Percentiles rank a stretch among this genome's conserved stretches.
These are phyloP conservation scores for Lepisosteus osseus DNA, from an alignment of 2,113 vertebrate genomes.

Conservation along the genomic window DNA sequence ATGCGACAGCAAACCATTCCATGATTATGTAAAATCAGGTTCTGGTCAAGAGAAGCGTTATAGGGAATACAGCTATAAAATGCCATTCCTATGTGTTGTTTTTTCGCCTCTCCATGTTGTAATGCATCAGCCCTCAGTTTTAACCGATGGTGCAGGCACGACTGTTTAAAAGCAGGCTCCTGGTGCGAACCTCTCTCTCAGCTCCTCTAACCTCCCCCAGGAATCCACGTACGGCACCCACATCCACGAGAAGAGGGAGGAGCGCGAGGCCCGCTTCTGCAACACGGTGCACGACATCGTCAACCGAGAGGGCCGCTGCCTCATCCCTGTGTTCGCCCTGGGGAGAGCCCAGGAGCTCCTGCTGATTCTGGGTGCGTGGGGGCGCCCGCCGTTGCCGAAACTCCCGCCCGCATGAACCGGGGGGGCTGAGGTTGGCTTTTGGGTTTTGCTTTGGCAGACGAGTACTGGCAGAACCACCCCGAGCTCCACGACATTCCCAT, in stretches of 20 bases:
- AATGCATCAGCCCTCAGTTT: too few relatives aligned
- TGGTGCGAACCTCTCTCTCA: background rate
- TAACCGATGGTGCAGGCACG: too few relatives aligned
- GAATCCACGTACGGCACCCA: conserved; percentile 95
- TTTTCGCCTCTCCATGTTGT: too few relatives aligned
- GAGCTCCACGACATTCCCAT: conserved; percentile 97
- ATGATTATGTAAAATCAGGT: too few relatives aligned
- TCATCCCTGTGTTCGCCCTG: conserved; percentile 93
- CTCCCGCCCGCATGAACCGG: too few relatives aligned
- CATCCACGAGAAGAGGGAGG: conserved; percentile 94
- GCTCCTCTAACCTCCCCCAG: conserved; percentile 42
- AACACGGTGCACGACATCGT: conserved; percentile 96
- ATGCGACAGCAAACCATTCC: too few relatives aligned
- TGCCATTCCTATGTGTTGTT: too few relatives aligned
- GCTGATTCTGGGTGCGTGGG: conserved; percentile 80
- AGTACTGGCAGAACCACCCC: conserved; percentile 98
- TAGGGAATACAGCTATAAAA: too few relatives aligned
- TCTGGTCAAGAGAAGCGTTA: too few relatives aligned
- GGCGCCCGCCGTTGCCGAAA: too few relatives aligned
- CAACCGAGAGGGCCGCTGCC: conserved; percentile 88
- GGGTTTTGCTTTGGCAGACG: conserved; percentile 62
- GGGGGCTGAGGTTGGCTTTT: too few relatives aligned
- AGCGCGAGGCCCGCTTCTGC: conserved; percentile 91
- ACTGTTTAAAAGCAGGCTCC: background rate
- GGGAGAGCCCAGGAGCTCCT: conserved; percentile 94